Evolutionary conservation across 2,888 invertebrate genomes (phyloP), one percentile per base, ranked within the genome.

Genomic region (Drosophila mayaguana): DNA sequence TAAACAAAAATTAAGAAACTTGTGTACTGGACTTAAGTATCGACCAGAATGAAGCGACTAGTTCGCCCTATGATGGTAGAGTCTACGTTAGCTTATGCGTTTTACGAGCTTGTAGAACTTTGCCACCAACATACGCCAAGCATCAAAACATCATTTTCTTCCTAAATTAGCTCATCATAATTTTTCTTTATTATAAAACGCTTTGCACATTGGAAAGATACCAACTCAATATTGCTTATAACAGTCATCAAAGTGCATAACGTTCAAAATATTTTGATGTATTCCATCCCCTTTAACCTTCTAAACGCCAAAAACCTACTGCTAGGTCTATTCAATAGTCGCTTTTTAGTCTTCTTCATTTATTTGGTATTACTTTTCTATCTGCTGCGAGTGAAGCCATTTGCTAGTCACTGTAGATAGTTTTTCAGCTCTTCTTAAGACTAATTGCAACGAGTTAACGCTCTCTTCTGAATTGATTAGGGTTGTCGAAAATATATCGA

Each of bases 61-160:
- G 53, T 48, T 57, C 40, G 22, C 36, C 20, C 40, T 55, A 42
- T 16, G 22, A 40, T 56, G 16, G 32, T 65, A 48, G 55, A 16
- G 25, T 25, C 22, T 14, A n/a, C 38, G 25, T 64, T 16, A 40
- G n/a, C 46, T 60, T 22, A 32, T 28, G 43, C 43, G 34, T 45
- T 45, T 63, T 60, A 56, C 38, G 40, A 68, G 68, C 77, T 72
- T 81, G 38, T 75, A 60, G 59, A 40, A 53, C 56, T 45, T 50
- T 57, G 45, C 25, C n/a, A 43, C 14, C 20, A 50, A 43, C 56
- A 57, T 57, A 34, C 25, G 42, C 50, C 25, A 8, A 51, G 22
- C 32, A 38, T 25, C 6, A 9, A 45, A 56, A 32, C 69, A 50
- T 63, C 34, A 34, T 25, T 20, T 9, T 25, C 18, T 20, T 53